These are phyloP conservation scores for Brachionus koreanus DNA, from an alignment of 1,140 invertebrate species.

Conservation along the genomic window DNA sequence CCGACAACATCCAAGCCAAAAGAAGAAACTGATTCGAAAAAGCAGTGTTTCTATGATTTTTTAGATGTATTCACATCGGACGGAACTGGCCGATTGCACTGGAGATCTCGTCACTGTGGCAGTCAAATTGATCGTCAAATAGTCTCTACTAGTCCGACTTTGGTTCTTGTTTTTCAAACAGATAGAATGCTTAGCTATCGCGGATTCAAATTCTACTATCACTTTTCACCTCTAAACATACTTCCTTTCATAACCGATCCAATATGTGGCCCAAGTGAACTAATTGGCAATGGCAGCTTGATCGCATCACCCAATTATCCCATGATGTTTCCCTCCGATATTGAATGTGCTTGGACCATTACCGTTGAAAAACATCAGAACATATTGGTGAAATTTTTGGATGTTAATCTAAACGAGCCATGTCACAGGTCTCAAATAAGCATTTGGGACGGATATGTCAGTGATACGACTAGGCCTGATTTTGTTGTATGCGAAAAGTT, in stretches of 20 bases:
- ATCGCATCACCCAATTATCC: conserved; percentile 35
- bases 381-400: conserved; percentile 29
- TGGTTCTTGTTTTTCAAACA: conserved; percentile 37
- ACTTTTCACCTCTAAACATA: conserved; percentile 28
- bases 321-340: conserved; percentile 10
- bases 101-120: conserved; percentile 32
- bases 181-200: conserved; percentile 31
- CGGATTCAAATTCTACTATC: conserved; percentile 32
- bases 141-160: conserved; percentile 14
- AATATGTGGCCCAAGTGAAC: conserved; percentile 30
- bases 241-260: conserved; percentile 34
- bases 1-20: background rate
- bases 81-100: conserved; percentile 13
- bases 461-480: conserved; percentile 11
- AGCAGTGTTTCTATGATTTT: conserved; percentile 43
- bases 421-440: background rate
- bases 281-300: conserved; percentile 27
- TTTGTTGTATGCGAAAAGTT: conserved; percentile 38
- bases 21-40: background rate
- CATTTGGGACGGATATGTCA: conserved; percentile 42
- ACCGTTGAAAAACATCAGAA: conserved; percentile 31
- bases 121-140: conserved; percentile 26
- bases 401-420: conserved; percentile 30
- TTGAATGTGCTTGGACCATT: conserved; percentile 37
- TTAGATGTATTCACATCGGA: conserved; percentile 33